phyloP scores from a whole-genome alignment of 2,797 vertebrate species.

The Dendrocincla fuliginosa region DNA sequence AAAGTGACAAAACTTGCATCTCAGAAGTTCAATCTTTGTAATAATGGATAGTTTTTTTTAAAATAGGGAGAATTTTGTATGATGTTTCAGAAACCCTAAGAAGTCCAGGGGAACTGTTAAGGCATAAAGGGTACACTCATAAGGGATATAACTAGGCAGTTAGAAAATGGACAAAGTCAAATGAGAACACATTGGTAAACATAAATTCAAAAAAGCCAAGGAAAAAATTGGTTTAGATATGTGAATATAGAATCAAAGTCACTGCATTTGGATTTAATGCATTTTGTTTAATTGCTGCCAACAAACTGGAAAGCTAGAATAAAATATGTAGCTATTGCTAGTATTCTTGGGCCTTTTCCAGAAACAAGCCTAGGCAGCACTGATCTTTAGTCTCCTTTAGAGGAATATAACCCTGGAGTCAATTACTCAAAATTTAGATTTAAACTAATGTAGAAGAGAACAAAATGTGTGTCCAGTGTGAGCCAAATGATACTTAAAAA shows the following conservation, averaged over 20 bases:
- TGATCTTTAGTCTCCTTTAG: not conserved
- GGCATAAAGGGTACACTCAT: not conserved
- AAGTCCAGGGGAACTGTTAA: not conserved
- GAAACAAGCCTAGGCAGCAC: not conserved
- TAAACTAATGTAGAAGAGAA: not conserved
- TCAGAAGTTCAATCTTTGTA: not conserved
- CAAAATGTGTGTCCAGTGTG: not conserved
- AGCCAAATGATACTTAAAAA: constrained; percentile 7
- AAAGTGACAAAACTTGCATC: not conserved
- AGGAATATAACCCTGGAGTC: not conserved
- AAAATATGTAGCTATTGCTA: not conserved
- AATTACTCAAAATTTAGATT: constrained; percentile 7
- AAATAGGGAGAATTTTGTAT: not conserved
- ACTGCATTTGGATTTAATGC: not conserved
- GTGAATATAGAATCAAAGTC: not conserved
- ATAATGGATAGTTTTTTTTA: not conserved
- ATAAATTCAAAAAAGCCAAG: not conserved
- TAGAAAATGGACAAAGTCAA: not conserved
- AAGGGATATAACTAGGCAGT: not conserved
- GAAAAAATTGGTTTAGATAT: not conserved
- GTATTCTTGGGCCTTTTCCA: not conserved
- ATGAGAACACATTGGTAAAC: not conserved
- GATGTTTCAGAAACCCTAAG: not conserved
- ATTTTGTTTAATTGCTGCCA: not conserved
- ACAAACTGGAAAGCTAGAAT: not conserved